phyloP scores from a whole-genome alignment of 2,797 vertebrate genomes.

The Sebastes iracundus region DNA sequence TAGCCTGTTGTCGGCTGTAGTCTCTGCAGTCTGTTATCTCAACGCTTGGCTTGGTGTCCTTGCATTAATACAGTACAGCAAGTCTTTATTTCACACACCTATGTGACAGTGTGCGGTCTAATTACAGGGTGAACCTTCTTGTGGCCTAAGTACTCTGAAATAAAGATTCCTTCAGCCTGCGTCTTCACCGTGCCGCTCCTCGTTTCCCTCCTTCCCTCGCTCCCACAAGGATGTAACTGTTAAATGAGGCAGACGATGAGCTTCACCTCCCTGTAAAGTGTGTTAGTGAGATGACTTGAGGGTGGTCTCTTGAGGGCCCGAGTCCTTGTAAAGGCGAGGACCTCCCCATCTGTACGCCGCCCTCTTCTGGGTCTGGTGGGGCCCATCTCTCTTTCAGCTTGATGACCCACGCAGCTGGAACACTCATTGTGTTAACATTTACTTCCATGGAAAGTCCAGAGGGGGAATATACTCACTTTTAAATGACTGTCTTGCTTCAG shows the following conservation, averaged over 20 bases:
- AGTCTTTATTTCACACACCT: background rate
- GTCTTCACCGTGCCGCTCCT: background rate
- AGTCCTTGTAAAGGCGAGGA: conserved; percentile 66
- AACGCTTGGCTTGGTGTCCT: background rate
- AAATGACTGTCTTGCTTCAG: background rate
- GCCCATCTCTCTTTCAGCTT: conserved; percentile 21
- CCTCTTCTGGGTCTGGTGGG: conserved; percentile 40
- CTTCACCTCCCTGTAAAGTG: conserved; percentile 66
- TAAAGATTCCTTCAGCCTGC: background rate
- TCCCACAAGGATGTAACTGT: conserved; percentile 37
- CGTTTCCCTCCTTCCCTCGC: background rate
- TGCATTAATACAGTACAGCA: background rate
- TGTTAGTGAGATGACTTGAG: conserved; percentile 54
- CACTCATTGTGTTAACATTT: conserved; percentile 7
- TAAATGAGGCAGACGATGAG: conserved; percentile 57
- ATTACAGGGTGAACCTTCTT: background rate
- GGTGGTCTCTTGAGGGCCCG: conserved; percentile 68
- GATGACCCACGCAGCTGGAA: conserved; percentile 60
- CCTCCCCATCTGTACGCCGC: conserved; percentile 49
- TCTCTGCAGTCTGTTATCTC: background rate
- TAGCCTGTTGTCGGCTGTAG: background rate
- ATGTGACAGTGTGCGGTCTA: background rate
- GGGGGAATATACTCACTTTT: conserved; percentile 9
- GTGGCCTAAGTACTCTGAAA: background rate
- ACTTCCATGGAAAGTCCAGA: conserved; percentile 1